A percentile compares a stretch with the other conserved stretches of the same genome.
phyloP scores from a whole-genome alignment of 2,888 invertebrate genomes.

The Leucophenga maculata region DNA sequence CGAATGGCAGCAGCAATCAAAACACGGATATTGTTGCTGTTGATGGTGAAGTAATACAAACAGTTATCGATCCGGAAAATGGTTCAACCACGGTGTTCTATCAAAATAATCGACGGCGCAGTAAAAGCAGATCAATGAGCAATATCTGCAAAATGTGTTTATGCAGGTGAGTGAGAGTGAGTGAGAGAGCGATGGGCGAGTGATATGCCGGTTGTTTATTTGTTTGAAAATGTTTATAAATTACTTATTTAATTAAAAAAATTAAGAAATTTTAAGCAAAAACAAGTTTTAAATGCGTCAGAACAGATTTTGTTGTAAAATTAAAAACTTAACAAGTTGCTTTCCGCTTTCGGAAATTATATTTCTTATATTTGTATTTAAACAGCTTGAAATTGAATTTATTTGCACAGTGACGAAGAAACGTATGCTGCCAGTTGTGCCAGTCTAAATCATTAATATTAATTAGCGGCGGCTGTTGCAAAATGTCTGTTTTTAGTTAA shows the following conservation, averaged over 20 bases:
- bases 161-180: constrained; percentile 72
- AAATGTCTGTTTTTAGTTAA: no score
- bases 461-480: no score
- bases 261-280: not conserved
- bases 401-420: no score
- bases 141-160: constrained; percentile 69
- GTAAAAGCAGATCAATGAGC: constrained; percentile 68
- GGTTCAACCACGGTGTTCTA: constrained; percentile 69
- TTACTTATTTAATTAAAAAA: no score
- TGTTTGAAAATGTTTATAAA: not conserved
- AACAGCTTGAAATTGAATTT: no score
- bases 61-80: constrained; percentile 64
- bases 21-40: constrained; percentile 35
- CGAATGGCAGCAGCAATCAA: not conserved
- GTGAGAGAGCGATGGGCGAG: no score
- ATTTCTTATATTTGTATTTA: no score
- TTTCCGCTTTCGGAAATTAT: no score
- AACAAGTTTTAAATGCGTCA: not conserved
- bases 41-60: constrained; percentile 40
- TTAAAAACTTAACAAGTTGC: not conserved
- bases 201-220: not conserved
- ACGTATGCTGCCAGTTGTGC: no score
- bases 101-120: constrained; percentile 69
- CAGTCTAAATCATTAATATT: no score
- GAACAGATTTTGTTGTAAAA: not conserved